Conservation (phyloP, 1,140 invertebrate species). For the Papilio polyxenes region DNA sequence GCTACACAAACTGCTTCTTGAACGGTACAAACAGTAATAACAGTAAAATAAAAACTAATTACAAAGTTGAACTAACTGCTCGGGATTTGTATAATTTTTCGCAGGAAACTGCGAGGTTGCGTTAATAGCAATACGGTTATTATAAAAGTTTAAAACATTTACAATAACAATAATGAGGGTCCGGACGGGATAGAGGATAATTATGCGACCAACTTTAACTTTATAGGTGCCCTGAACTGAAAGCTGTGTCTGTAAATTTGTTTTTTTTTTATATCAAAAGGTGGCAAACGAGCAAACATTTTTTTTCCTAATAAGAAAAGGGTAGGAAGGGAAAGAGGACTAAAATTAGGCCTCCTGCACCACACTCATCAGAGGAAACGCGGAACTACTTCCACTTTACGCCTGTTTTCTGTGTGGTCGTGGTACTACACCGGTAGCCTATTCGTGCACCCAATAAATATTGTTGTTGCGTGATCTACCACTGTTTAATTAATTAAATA, state of each 20-base stretch:
- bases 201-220: slow-evolving; percentile 22
- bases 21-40: slow-evolving; percentile 26
- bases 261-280: too few species aligned
- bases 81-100: slow-evolving; percentile 36
- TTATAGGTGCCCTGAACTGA: not conserved
- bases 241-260: not conserved
- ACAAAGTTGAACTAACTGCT: slow-evolving; percentile 27
- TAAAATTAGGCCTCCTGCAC: too few species aligned
- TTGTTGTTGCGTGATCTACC: too few species aligned
- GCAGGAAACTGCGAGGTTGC: slow-evolving; percentile 20
- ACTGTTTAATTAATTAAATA: too few species aligned
- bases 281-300: too few species aligned
- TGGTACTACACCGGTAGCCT: too few species aligned
- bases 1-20: slow-evolving; percentile 22
- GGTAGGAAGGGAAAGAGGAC: too few species aligned
- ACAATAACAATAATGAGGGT: slow-evolving; percentile 31
- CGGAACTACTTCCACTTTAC: too few species aligned
- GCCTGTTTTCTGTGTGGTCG: too few species aligned
- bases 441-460: too few species aligned
- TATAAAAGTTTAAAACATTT: slow-evolving; percentile 35
- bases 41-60: slow-evolving; percentile 38
- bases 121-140: slow-evolving; percentile 35
- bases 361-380: too few species aligned
- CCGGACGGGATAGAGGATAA: not conserved
- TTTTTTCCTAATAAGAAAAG: too few species aligned